Evolutionary conservation across 2,113 vertebrate species (phyloP).

Genomic region (Petrocephalus zakoni): DNA sequence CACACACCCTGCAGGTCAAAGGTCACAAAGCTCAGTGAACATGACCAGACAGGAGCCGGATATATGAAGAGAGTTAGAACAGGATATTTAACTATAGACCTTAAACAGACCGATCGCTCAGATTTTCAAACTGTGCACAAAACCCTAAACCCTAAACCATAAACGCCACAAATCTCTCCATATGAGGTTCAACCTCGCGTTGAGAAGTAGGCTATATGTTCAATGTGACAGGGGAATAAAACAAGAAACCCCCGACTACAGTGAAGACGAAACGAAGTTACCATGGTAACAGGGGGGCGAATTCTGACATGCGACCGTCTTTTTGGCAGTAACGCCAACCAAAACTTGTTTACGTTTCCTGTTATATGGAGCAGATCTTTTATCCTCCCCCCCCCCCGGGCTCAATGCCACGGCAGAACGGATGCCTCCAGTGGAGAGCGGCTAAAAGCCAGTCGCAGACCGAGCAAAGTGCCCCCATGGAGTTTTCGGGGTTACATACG

Average conservation of each 20-base stretch:
- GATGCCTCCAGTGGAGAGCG: background rate
- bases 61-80: background rate
- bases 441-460: background rate
- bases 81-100: background rate
- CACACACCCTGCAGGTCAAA: background rate
- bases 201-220: background rate
- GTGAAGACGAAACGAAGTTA: background rate
- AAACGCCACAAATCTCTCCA: background rate
- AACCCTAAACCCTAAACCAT: background rate
- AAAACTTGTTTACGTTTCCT: background rate
- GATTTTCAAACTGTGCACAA: background rate
- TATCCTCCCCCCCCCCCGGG: background rate
- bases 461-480: background rate
- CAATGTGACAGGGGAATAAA: background rate
- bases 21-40: background rate
- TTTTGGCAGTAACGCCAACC: background rate
- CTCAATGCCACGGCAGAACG: background rate
- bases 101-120: background rate
- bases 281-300: background rate
- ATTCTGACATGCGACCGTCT: background rate
- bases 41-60: background rate
- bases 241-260: background rate
- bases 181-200: background rate
- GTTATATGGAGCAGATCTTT: background rate
- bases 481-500: background rate